phyloP scores from a whole-genome alignment of 1,140 invertebrate genomes.

The Eubasilissa regina region DNA sequence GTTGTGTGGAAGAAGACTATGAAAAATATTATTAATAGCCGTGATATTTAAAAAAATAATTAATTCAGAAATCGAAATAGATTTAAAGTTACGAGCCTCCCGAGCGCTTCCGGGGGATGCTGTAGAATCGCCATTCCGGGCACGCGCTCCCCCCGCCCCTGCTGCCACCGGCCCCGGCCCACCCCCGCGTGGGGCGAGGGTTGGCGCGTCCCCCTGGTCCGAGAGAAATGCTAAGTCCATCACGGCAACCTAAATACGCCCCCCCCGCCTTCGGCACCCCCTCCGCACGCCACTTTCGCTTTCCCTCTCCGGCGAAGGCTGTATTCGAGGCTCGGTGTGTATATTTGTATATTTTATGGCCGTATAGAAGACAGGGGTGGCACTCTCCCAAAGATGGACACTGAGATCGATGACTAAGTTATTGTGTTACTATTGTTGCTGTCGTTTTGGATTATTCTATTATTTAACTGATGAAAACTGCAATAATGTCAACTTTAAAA shows the following conservation, averaged over 20 bases:
- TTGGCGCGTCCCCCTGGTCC: slow-evolving; percentile 43
- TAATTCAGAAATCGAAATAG: slow-evolving; percentile 5
- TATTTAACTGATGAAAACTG: too few species aligned
- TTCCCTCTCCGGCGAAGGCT: slow-evolving; percentile 23
- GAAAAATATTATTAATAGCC: too few species aligned
- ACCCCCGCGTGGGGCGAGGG: not conserved
- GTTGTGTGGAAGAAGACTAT: too few species aligned
- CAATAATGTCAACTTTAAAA: too few species aligned
- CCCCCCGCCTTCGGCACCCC: slow-evolving; percentile 15
- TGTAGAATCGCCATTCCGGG: slow-evolving; percentile 59
- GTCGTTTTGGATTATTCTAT: too few species aligned
- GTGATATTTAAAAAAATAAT: too few species aligned
- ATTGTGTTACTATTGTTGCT: not conserved
- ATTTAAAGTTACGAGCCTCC: slow-evolving; percentile 27
- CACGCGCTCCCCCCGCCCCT: slow-evolving; percentile 49
- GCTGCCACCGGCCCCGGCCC: slow-evolving; percentile 1
- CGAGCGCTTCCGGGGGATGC: slow-evolving; percentile 33
- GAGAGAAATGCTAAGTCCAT: slow-evolving; percentile 60
- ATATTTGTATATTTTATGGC: slow-evolving; percentile 58
- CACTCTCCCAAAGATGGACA: not conserved
- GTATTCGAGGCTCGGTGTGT: slow-evolving; percentile 25
- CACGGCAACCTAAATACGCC: slow-evolving; percentile 60
- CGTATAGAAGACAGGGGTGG: slow-evolving; percentile 48
- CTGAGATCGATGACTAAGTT: slow-evolving; percentile 2
- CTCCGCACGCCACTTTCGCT: slow-evolving; percentile 35